Conservation (phyloP, 2,888 invertebrate species). For the Phaedon cochleariae region DNA sequence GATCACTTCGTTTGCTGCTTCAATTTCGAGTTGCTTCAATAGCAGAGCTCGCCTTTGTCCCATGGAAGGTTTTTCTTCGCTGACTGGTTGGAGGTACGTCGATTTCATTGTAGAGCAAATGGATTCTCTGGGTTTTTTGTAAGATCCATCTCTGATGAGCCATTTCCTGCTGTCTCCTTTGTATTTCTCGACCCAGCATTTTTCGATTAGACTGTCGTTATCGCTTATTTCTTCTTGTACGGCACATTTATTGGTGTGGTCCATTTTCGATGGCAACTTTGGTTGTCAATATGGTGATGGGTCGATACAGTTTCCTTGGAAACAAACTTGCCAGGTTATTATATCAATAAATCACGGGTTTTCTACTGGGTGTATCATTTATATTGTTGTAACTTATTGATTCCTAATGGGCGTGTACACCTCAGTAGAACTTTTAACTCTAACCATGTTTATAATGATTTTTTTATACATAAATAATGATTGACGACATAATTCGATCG, state of each 20-base stretch:
- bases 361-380: no score
- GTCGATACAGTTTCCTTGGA: no score
- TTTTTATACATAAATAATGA: no score
- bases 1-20: slow-evolving; percentile 53
- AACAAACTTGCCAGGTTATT: no score
- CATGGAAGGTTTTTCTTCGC: slow-evolving; percentile 36
- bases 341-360: no score
- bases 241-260: slow-evolving; percentile 16
- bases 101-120: slow-evolving; percentile 56
- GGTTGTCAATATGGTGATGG: no score
- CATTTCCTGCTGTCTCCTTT: slow-evolving; percentile 55
- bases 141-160: slow-evolving; percentile 52
- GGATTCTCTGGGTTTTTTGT: no score
- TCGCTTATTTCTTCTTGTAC: slow-evolving; percentile 27
- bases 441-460: no score
- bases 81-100: slow-evolving; percentile 46
- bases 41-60: slow-evolving; percentile 48
- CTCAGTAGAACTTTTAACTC: no score
- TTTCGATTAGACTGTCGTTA: slow-evolving; percentile 46
- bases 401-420: no score
- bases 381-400: no score
- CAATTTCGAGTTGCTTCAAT: slow-evolving; percentile 48
- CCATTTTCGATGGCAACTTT: neutral
- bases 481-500: no score
- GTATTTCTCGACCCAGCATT: slow-evolving; percentile 52